Percentiles rank a stretch among this genome's conserved stretches.
These are phyloP conservation scores for Falco columbarius DNA, from an alignment of 2,797 vertebrate species.

Conservation along the genomic window DNA sequence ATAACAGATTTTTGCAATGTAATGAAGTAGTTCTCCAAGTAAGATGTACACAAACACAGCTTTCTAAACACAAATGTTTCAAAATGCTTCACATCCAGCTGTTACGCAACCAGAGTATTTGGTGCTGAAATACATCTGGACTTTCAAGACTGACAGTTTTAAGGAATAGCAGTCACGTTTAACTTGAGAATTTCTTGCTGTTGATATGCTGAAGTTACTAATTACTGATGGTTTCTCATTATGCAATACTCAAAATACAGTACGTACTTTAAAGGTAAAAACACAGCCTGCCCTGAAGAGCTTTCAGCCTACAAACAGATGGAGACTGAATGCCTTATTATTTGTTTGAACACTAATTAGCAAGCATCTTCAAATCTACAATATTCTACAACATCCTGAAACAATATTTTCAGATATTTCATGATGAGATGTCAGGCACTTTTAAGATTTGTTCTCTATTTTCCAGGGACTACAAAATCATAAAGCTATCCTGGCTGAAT, in stretches of 20 bases:
- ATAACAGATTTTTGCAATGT: accelerated
- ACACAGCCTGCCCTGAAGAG: background rate
- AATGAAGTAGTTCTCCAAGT: background rate
- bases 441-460: background rate
- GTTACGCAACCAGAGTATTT: background rate
- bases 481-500: background rate
- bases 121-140: background rate
- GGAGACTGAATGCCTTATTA: background rate
- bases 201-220: background rate
- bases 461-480: background rate
- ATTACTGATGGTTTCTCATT: background rate
- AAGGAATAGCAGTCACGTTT: background rate
- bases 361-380: background rate
- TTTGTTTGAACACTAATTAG: background rate
- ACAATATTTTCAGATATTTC: background rate
- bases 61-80: background rate
- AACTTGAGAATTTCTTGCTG: background rate
- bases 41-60: background rate
- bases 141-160: background rate
- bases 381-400: background rate
- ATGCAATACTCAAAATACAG: background rate
- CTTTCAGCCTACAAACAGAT: background rate
- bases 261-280: background rate
- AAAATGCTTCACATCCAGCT: background rate
- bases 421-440: background rate